Evolutionary conservation across 1,140 invertebrate genomes (phyloP).

Genomic region (Cydia splendana): DNA sequence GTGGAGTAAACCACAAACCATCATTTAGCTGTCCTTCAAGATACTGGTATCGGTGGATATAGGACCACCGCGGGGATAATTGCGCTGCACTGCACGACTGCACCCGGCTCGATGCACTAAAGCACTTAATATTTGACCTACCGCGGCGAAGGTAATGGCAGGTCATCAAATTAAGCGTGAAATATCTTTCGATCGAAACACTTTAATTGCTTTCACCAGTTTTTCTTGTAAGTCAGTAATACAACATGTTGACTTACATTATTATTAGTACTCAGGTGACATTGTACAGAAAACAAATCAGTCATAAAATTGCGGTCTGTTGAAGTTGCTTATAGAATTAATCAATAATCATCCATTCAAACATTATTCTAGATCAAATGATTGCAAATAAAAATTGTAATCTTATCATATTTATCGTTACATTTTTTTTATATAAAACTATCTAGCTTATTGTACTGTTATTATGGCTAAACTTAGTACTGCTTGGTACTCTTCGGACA

Average conservation of each 20-base stretch:
- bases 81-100: conserved; percentile 29
- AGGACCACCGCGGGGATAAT: conserved; percentile 31
- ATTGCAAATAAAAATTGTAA: no score
- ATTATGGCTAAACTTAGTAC: no score
- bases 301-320: no score
- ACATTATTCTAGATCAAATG: no score
- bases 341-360: no score
- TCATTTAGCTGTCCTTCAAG: conserved; percentile 20
- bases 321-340: no score
- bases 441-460: no score
- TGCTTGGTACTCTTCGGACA: no score
- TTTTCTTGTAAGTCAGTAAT: neutral
- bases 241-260: neutral
- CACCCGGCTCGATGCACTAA: neutral
- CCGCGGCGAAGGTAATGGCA: conserved; percentile 4
- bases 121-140: conserved; percentile 7
- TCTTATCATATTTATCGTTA: no score
- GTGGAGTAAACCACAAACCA: neutral
- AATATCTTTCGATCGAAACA: neutral
- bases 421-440: no score
- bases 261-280: no score
- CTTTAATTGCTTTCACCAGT: neutral
- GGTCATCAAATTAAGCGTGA: conserved; percentile 1
- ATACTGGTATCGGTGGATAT: conserved; percentile 5
- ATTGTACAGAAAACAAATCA: no score